Percentiles rank a stretch among this genome's conserved stretches.
These are phyloP conservation scores for Drosophila sordidula DNA, from an alignment of 2,888 invertebrate genomes.

Conservation along the genomic window DNA sequence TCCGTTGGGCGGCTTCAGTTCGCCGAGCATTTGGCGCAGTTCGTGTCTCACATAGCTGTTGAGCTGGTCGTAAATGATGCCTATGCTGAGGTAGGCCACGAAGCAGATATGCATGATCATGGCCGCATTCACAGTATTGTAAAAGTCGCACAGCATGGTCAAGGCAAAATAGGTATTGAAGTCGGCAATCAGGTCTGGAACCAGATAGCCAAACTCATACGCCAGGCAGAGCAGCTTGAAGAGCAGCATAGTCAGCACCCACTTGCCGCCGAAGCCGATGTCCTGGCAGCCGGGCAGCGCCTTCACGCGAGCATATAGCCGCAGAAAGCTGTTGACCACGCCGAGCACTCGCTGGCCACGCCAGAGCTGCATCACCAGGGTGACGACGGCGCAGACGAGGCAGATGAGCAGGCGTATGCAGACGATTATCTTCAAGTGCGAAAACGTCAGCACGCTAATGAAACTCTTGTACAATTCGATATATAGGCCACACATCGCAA, in stretches of 20 bases:
- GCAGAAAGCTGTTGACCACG: conserved; percentile 51
- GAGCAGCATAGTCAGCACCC: conserved; percentile 47
- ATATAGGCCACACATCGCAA: conserved; percentile 1
- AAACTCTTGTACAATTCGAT: background rate
- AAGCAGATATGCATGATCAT: conserved; percentile 55
- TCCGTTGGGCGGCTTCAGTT: conserved; percentile 17
- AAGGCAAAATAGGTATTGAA: fast-evolving
- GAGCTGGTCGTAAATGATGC: conserved; percentile 48
- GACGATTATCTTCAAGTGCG: conserved; percentile 30
- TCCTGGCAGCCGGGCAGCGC: conserved; percentile 18
- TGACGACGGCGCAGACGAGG: conserved; percentile 21
- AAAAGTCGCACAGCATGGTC: background rate
- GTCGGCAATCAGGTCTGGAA: background rate
- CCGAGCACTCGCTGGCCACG: conserved; percentile 36
- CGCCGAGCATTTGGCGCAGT: conserved; percentile 40
- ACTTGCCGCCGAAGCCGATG: conserved; percentile 39
- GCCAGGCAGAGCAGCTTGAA: conserved; percentile 33
- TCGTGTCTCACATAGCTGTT: conserved; percentile 55
- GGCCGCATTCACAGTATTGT: conserved; percentile 14
- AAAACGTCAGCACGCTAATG: background rate
- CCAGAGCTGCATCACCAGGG: conserved; percentile 48
- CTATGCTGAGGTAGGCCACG: conserved; percentile 63
- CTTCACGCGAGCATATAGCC: conserved; percentile 41
- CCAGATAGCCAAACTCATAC: conserved; percentile 34
- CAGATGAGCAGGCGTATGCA: conserved; percentile 16